phyloP scores from a whole-genome alignment of 2,888 invertebrate species.

The Apantesis nais region DNA sequence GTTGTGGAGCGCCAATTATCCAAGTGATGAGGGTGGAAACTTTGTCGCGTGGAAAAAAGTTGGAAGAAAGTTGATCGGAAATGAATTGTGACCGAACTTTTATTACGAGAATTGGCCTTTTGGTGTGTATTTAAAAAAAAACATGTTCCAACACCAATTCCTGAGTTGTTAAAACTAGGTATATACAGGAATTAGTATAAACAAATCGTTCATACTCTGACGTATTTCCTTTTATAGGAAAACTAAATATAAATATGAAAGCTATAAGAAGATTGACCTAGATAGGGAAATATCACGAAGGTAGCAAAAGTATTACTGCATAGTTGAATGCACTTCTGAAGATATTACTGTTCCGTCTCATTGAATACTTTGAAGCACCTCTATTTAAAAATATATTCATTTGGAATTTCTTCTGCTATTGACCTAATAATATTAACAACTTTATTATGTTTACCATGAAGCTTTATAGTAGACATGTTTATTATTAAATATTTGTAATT shows the following conservation, averaged over 20 bases:
- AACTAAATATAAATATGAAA: not conserved
- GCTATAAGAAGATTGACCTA: slow-evolving; percentile 13
- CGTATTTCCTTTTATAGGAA: not conserved
- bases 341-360: not conserved
- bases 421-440: not conserved
- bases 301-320: not conserved
- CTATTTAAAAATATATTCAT: not conserved
- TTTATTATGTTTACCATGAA: too few relatives aligned
- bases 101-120: too few relatives aligned
- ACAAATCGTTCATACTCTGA: not conserved
- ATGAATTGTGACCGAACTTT: too few relatives aligned
- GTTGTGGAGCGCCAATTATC: too few relatives aligned
- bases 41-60: too few relatives aligned
- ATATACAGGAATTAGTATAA: not conserved
- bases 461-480: too few relatives aligned
- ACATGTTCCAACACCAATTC: too few relatives aligned
- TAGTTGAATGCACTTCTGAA: not conserved
- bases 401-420: not conserved
- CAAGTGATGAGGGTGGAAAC: too few relatives aligned
- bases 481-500: too few relatives aligned
- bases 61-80: not conserved
- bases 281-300: not conserved
- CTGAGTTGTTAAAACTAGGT: not conserved
- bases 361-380: not conserved
- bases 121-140: too few relatives aligned